A percentile compares a stretch with the other conserved stretches of the same genome.
phyloP scores from a whole-genome alignment of 2,888 invertebrate genomes.

The Enchytraeus crypticus region DNA sequence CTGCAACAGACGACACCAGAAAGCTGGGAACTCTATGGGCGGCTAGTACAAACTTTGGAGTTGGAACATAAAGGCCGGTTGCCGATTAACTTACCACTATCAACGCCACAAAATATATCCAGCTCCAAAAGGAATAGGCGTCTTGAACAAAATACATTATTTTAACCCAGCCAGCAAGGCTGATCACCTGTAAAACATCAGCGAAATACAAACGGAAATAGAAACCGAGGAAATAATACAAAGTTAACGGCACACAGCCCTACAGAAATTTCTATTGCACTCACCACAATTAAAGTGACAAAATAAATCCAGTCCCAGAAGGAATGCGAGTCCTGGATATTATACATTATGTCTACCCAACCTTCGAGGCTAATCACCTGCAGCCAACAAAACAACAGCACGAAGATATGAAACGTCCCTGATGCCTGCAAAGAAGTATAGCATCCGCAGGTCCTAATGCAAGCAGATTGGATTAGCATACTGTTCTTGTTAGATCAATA shows the following conservation, averaged over 20 bases:
- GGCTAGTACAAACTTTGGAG: too few relatives aligned
- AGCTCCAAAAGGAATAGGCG: conserved; percentile 99
- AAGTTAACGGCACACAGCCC: too few relatives aligned
- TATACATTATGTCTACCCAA: conserved; percentile 99
- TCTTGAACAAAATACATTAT: conserved; percentile 99
- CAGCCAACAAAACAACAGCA: conserved; percentile 24
- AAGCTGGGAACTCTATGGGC: too few relatives aligned
- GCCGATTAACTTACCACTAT: conserved; percentile 75
- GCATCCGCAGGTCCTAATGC: too few relatives aligned
- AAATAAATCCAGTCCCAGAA: conserved; percentile 99
- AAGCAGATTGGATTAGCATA: too few relatives aligned
- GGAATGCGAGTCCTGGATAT: conserved; percentile 98
- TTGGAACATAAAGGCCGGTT: too few relatives aligned
- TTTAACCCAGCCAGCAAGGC: conserved; percentile 98
- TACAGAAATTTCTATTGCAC: too few relatives aligned
- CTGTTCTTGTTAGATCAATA: too few relatives aligned
- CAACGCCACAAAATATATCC: conserved; percentile 97
- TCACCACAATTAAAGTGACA: conserved; percentile 94
- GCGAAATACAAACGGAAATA: conserved; percentile 1
- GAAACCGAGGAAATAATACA: not conserved
- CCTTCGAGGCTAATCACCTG: conserved; percentile 98
- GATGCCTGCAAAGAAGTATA: too few relatives aligned
- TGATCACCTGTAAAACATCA: conserved; percentile 71
- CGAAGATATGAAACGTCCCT: too few relatives aligned
- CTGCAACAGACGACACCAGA: too few relatives aligned